phyloP scores from a whole-genome alignment of 1,140 invertebrate genomes.

The Wiebesia pumilae region DNA sequence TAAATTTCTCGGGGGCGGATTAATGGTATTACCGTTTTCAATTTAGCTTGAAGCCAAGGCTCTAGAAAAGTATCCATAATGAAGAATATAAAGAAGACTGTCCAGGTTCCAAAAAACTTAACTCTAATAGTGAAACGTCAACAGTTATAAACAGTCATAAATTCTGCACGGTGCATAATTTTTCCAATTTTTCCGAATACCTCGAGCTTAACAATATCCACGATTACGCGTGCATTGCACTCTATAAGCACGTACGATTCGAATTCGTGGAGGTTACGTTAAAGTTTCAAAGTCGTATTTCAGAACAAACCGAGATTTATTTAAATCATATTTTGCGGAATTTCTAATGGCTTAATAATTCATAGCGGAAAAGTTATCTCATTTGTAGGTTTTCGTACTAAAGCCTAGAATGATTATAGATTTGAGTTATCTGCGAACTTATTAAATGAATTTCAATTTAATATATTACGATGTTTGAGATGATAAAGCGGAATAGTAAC shows the following conservation, averaged over 20 bases:
- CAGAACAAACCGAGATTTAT: background rate
- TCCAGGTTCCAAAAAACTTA: background rate
- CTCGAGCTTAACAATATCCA: too few relatives aligned
- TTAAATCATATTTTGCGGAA: background rate
- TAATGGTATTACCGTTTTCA: background rate
- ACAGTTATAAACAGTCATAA: background rate
- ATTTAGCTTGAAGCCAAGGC: background rate
- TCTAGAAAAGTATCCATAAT: background rate
- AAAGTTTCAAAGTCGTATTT: background rate
- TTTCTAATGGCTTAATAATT: background rate
- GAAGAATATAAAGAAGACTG: too few relatives aligned
- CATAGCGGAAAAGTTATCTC: background rate
- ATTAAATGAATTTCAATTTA: background rate
- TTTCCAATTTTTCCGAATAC: background rate
- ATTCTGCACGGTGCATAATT: background rate
- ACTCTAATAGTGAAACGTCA: background rate
- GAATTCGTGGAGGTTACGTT: background rate
- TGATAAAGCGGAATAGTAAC: background rate
- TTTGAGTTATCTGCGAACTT: background rate
- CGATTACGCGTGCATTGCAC: background rate
- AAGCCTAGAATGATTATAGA: background rate
- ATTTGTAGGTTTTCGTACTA: background rate
- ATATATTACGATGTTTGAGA: background rate
- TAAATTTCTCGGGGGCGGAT: background rate
- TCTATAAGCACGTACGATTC: background rate